Base-by-base conservation (phyloP, 2,113 vertebrate species). In the Pteropus alecto region DNA sequence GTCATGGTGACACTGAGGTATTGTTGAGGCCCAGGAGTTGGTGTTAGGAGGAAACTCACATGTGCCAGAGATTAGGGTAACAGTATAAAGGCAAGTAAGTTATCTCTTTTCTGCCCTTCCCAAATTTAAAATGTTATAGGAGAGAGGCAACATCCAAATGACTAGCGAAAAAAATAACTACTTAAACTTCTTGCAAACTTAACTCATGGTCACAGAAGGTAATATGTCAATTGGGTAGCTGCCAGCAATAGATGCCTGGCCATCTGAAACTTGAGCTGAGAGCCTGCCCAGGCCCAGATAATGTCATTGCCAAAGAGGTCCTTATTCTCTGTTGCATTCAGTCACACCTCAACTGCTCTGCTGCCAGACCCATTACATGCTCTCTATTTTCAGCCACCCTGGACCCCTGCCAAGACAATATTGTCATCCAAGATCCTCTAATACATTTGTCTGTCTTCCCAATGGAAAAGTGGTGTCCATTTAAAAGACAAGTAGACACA, bases 171-270 rank as follows among this genome's bases (percentile, higher is more conserved):
- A 92, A 35, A 68, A 43, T 19, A 96, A 4, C 33, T 38, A 9
- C 46, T 86, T 70, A 81, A 93, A 71, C 26, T 71, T 93, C 68
- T 93, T 94, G 73, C 73, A 78, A 76, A 91, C 38, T 43, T 87
- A 76, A 65, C 71, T 96, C 77, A 43, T 35, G 63, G 70, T 93
- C 61, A 60, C n/a, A 85, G 81, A 71, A 87, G 68, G 46, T 38
- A 63, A 48, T 2, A 30, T 38, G 71, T n/a, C 35, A n/a, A 11
- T 26, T 43, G 85, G 33, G 46, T 11, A 30, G 48, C 48, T 73
- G 76, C 81, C 87, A 93, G 8, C 54, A 67, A 11, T 28, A 61
- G 71, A 61, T 8, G 56, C 15, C 76, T 68, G 38, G 48, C 43
- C 19, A 4, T 51, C 84, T 85, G 67, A 76, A 82, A 70, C 73